Evolutionary conservation across 2,797 vertebrate genomes (phyloP).

Genomic region (Cheirogaleus major): DNA sequence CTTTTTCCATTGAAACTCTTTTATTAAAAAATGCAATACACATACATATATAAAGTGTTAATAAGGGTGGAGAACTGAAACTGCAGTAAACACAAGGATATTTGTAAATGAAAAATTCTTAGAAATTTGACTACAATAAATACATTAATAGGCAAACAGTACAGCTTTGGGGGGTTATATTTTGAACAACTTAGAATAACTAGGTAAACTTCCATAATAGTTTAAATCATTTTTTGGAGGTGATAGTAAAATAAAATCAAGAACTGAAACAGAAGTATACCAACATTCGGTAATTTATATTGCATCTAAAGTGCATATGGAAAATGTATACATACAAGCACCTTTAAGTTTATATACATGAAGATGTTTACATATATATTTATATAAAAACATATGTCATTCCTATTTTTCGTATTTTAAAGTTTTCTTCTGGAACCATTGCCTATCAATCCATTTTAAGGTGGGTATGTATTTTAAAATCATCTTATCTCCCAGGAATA

Average conservation of each 20-base stretch:
- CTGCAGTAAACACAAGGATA: neutral
- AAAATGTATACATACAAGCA: neutral
- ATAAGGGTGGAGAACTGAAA: neutral
- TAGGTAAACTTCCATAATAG: constrained; percentile 14
- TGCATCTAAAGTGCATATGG: neutral
- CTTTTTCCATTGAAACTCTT: constrained; percentile 40
- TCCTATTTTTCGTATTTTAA: neutral
- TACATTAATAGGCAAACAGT: constrained; percentile 3
- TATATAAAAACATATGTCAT: neutral
- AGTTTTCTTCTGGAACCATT: constrained; percentile 36
- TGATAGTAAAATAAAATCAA: constrained; percentile 23
- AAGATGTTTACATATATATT: neutral
- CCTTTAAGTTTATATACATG: neutral
- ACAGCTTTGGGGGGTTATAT: constrained; percentile 6
- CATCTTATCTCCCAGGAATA: constrained; percentile 63
- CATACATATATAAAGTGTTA: neutral
- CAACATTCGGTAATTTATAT: neutral
- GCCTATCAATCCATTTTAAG: neutral
- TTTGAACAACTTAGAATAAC: constrained; percentile 45
- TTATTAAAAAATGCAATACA: constrained; percentile 4
- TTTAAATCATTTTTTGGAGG: neutral
- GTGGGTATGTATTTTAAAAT: neutral
- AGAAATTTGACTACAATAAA: neutral
- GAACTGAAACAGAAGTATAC: neutral
- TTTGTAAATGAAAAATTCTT: constrained; percentile 6